These are phyloP conservation scores for Callosobruchus maculatus DNA, from an alignment of 2,888 invertebrate species.

Conservation along the genomic window DNA sequence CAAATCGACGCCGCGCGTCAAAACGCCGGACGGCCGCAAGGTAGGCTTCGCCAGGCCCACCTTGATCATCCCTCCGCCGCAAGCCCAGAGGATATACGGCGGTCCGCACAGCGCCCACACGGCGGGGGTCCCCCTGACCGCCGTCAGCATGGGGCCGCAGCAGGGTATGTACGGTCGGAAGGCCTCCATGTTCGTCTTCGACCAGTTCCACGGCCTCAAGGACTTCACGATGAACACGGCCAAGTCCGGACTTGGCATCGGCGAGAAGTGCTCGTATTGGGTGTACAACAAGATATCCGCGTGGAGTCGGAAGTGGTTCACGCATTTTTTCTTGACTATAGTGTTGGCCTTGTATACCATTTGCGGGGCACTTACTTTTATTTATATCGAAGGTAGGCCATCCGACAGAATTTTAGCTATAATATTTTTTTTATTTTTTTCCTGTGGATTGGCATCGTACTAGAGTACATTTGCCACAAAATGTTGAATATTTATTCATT, in stretches of 20 bases:
- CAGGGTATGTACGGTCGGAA: conserved; percentile 48
- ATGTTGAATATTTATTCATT: too few species aligned
- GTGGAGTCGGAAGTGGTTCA: conserved; percentile 82
- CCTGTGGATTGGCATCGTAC: too few species aligned
- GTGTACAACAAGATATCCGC: conserved; percentile 73
- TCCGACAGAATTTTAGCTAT: too few species aligned
- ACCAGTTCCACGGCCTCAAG: conserved; percentile 74
- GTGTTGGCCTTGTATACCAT: conserved; percentile 76
- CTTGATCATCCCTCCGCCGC: conserved; percentile 39
- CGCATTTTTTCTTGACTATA: conserved; percentile 79
- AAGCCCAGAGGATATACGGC: conserved; percentile 9
- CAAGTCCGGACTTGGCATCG: conserved; percentile 77
- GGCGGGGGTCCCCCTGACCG: conserved; percentile 1
- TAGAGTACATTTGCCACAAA: too few species aligned
- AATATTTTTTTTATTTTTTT: too few species aligned
- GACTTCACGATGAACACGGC: conserved; percentile 70
- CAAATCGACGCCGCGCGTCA: conserved; percentile 5
- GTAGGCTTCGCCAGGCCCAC: conserved; percentile 39
- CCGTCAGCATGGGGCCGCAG: conserved; percentile 10
- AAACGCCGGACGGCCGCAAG: conserved; percentile 20
- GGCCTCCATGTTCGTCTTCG: conserved; percentile 75
- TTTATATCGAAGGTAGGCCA: conserved; percentile 73
- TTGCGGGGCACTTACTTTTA: conserved; percentile 77
- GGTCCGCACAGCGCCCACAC: conserved; percentile 10
- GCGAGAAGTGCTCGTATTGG: conserved; percentile 79